Evolutionary conservation across 2,888 invertebrate species (phyloP).

Genomic region (Steinernema scapterisci): DNA sequence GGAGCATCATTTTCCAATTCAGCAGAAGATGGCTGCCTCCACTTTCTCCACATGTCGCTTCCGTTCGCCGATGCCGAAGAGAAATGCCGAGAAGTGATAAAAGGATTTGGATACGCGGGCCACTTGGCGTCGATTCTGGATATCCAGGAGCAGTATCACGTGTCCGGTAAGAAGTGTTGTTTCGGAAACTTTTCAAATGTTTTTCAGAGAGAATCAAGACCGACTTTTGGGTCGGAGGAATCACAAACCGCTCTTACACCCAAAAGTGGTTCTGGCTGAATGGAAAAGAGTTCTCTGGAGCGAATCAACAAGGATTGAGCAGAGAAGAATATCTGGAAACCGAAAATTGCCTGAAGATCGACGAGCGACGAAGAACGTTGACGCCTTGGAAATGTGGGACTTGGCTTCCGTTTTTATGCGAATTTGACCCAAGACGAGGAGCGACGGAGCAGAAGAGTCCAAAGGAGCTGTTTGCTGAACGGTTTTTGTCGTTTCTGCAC

Average conservation of each 20-base stretch:
- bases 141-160: not conserved
- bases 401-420: no score
- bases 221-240: not conserved
- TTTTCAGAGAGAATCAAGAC: not conserved
- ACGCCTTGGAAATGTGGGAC: not conserved
- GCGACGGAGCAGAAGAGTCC: no score
- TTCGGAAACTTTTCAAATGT: not conserved
- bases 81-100: not conserved
- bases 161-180: not conserved
- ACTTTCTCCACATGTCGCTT: not conserved
- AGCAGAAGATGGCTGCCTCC: not conserved
- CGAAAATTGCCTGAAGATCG: not conserved
- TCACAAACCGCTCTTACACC: not conserved
- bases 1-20: no score
- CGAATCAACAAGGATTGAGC: no score
- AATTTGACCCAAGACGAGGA: no score
- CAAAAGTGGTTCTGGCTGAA: not conserved
- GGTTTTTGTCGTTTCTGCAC: no score
- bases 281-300: not conserved
- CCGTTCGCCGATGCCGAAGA: constrained; percentile 9
- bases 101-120: not conserved
- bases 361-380: not conserved
- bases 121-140: constrained; percentile 24
- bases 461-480: no score
- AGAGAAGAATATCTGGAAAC: no score